These are phyloP conservation scores for Yponomeuta sedellus DNA, from an alignment of 2,888 invertebrate species.

Conservation along the genomic window DNA sequence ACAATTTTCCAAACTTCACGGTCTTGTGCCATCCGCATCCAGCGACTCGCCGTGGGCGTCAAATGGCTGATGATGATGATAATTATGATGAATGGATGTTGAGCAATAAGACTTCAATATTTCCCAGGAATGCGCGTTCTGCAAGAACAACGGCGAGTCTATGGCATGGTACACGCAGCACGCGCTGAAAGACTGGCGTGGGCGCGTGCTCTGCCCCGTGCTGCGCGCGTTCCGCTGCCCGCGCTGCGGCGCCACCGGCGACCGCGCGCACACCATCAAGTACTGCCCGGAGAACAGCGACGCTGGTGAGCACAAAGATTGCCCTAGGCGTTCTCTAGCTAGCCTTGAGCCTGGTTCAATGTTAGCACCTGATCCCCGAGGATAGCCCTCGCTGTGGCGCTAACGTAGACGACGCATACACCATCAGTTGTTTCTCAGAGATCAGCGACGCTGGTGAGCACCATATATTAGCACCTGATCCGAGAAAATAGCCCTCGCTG, in stretches of 20 bases:
- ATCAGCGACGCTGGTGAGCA: constrained; percentile 2
- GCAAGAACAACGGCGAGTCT: constrained; percentile 82
- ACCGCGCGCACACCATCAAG: constrained; percentile 84
- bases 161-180: constrained; percentile 79
- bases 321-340: no score
- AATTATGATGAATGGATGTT: not conserved
- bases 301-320: constrained; percentile 33
- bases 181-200: constrained; percentile 78
- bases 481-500: constrained; percentile 81
- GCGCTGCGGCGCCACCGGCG: constrained; percentile 82
- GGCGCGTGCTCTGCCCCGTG: constrained; percentile 82
- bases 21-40: no score
- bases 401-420: constrained; percentile 84
- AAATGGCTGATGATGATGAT: no score
- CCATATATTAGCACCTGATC: constrained; percentile 70
- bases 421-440: constrained; percentile 83
- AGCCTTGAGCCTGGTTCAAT: no score
- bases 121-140: constrained; percentile 61
- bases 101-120: not conserved
- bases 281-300: constrained; percentile 77
- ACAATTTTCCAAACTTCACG: no score
- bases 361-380: no score
- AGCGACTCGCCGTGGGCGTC: no score
- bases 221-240: constrained; percentile 81
- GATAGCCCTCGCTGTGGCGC: constrained; percentile 80